Conservation (phyloP, 2,888 invertebrate species). For the Papilio elwesi region DNA sequence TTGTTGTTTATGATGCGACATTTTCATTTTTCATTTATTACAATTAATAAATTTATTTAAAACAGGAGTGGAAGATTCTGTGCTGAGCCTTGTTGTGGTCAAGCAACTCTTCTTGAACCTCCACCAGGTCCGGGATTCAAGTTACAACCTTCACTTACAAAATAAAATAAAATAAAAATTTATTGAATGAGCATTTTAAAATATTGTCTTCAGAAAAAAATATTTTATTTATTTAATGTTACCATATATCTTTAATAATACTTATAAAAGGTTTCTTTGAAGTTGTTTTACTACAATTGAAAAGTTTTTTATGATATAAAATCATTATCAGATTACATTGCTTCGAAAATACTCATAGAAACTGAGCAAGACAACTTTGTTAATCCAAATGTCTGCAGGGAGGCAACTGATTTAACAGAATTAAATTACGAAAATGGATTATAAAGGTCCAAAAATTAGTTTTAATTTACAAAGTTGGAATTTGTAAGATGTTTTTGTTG, state of each 20-base stretch:
- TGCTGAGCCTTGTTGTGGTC: conserved; percentile 62
- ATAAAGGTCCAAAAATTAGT: conserved; percentile 6
- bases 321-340: neutral
- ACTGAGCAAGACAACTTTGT: conserved; percentile 2
- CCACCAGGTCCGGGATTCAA: conserved; percentile 65
- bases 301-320: neutral
- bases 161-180: neutral
- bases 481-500: neutral
- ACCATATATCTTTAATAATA: neutral
- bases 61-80: conserved; percentile 66
- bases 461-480: neutral
- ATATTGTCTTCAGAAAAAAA: too few relatives aligned
- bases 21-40: conserved; percentile 4
- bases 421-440: conserved; percentile 9
- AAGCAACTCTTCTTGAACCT: conserved; percentile 52
- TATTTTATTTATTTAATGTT: too few relatives aligned
- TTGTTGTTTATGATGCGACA: neutral
- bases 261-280: neutral
- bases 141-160: conserved; percentile 52
- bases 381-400: conserved; percentile 13
- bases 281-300: neutral
- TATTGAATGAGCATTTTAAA: too few relatives aligned
- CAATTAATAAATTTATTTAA: conserved; percentile 22
- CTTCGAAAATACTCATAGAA: conserved; percentile 10
- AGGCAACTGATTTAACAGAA: conserved; percentile 4